Evolutionary conservation across 2,888 invertebrate genomes (phyloP).

Genomic region (Sthenelais limicola): DNA sequence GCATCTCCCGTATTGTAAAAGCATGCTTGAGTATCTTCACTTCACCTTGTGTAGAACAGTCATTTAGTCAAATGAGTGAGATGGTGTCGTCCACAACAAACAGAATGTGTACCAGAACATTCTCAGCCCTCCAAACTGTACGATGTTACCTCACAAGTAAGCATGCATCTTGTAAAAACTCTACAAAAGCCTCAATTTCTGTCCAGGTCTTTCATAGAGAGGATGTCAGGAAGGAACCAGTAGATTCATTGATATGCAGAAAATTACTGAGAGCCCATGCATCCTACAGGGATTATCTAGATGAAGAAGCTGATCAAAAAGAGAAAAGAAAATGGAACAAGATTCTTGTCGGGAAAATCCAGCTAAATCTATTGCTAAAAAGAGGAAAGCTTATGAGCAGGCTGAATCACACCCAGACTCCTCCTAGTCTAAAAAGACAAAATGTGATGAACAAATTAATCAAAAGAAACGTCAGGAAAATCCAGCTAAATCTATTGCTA

Average conservation of each 20-base stretch:
- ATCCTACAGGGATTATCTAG: too few relatives aligned
- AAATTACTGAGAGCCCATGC: background rate
- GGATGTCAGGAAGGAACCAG: constrained; percentile 9
- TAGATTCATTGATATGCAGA: background rate
- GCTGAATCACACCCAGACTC: too few relatives aligned
- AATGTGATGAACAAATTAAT: too few relatives aligned
- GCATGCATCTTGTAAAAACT: background rate
- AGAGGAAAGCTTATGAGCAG: too few relatives aligned
- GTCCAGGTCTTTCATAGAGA: background rate
- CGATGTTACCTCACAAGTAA: constrained; percentile 4
- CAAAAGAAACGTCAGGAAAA: too few relatives aligned
- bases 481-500: too few relatives aligned
- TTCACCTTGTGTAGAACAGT: background rate
- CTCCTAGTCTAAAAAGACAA: too few relatives aligned
- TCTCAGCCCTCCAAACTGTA: constrained; percentile 1
- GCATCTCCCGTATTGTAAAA: background rate
- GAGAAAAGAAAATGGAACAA: too few relatives aligned
- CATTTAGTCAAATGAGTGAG: constrained; percentile 4
- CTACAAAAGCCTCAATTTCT: background rate
- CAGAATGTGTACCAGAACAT: background rate
- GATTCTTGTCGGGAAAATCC: too few relatives aligned
- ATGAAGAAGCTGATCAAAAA: too few relatives aligned
- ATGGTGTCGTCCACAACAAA: background rate
- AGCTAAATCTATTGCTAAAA: too few relatives aligned
- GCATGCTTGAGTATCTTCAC: constrained; percentile 20